phyloP scores from a whole-genome alignment of 2,888 invertebrate genomes.

The Teinopalpus imperialis region DNA sequence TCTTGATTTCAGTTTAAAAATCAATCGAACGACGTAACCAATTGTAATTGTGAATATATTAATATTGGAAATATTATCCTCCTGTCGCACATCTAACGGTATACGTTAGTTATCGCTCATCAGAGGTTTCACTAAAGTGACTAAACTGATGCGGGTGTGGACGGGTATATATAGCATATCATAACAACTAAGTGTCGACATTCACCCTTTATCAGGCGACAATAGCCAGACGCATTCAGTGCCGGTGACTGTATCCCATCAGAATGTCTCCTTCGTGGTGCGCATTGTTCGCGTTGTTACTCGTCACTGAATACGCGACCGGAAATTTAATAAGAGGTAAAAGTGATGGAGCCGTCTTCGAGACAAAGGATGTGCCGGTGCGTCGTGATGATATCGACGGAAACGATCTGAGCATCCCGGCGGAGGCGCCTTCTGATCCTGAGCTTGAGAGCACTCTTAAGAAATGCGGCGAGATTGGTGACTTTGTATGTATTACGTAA shows the following conservation, averaged over 20 bases:
- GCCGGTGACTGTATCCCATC: conserved; percentile 25
- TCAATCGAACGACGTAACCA: no score
- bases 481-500: conserved; percentile 52
- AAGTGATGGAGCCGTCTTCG: conserved; percentile 28
- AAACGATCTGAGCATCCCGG: conserved; percentile 31
- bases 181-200: conserved; percentile 29
- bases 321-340: conserved; percentile 43
- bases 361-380: conserved; percentile 33
- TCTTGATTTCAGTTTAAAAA: no score
- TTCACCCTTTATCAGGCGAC: conserved; percentile 33
- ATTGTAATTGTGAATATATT: no score
- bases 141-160: conserved; percentile 20
- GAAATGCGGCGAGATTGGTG: conserved; percentile 53
- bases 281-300: conserved; percentile 32
- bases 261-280: conserved; percentile 40
- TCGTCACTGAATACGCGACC: conserved; percentile 37
- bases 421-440: conserved; percentile 21
- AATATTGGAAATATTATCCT: conserved; percentile 13
- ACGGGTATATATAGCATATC: conserved; percentile 26
- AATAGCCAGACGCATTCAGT: conserved; percentile 30
- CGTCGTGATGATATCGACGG: conserved; percentile 31
- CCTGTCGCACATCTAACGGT: conserved; percentile 16
- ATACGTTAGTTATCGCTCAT: conserved; percentile 9
- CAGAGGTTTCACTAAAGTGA: conserved; percentile 20
- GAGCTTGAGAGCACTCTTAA: conserved; percentile 10